Evolutionary conservation across 2,888 invertebrate genomes (phyloP).

Genomic region (Clitarchus hookeri): DNA sequence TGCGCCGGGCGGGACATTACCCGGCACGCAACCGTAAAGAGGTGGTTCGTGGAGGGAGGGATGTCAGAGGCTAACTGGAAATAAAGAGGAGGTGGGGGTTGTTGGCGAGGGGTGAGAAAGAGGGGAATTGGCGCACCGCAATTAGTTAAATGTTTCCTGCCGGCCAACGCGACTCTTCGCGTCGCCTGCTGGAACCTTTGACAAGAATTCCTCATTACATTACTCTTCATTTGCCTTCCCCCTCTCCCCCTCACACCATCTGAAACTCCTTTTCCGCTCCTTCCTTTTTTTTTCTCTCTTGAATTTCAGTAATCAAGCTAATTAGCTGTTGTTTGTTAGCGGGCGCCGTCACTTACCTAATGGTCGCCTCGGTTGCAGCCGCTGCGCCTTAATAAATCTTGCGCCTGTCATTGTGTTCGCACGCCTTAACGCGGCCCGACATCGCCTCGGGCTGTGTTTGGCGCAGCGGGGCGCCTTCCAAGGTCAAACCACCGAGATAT

Average conservation of each 20-base stretch:
- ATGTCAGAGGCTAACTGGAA: no score
- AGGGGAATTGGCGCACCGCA: background rate
- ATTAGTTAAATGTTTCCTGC: conserved; percentile 11
- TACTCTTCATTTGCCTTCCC: background rate
- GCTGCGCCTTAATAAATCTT: background rate
- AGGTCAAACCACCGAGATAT: no score
- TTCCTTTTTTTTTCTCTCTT: background rate
- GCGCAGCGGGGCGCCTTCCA: no score
- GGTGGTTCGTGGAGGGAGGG: no score
- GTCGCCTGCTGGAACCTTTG: background rate
- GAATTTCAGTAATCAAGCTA: conserved; percentile 7
- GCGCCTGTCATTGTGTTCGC: no score
- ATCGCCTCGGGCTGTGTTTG: no score
- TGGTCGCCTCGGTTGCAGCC: background rate
- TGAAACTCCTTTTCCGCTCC: no score
- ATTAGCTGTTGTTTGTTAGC: background rate
- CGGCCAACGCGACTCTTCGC: background rate
- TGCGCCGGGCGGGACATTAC: no score
- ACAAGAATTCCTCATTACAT: conserved; percentile 14
- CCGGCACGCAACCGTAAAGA: no score
- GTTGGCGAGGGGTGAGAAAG: background rate
- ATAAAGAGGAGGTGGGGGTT: no score
- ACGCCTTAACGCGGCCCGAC: no score
- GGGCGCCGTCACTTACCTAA: background rate
- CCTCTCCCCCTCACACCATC: background rate